Evolutionary conservation across 1,140 invertebrate species (phyloP).

Genomic region (Zaprionus vittiger): DNA sequence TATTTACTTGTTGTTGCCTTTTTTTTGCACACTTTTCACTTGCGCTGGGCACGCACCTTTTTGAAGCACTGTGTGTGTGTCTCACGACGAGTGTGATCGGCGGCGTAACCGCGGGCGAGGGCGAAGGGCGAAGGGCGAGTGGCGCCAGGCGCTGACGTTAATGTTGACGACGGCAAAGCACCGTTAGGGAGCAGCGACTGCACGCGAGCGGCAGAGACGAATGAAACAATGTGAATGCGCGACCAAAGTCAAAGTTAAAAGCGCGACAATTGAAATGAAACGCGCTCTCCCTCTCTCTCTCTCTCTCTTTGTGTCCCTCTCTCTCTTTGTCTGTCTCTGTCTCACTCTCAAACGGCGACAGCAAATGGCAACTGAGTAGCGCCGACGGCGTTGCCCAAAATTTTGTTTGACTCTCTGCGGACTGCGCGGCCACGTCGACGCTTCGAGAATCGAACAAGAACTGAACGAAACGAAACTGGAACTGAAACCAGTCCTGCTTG

Average conservation of each 20-base stretch:
- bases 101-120: slow-evolving; percentile 29
- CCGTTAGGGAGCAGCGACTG: slow-evolving; percentile 74
- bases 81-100: background rate
- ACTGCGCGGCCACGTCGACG: slow-evolving; percentile 67
- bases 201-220: slow-evolving; percentile 71
- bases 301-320: background rate
- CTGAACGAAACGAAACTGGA: slow-evolving; percentile 74
- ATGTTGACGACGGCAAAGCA: slow-evolving; percentile 60
- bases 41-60: slow-evolving; percentile 38
- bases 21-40: slow-evolving; percentile 48
- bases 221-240: slow-evolving; percentile 57
- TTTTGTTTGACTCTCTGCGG: slow-evolving; percentile 18
- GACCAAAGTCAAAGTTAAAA: slow-evolving; percentile 51
- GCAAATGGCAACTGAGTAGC: slow-evolving; percentile 33
- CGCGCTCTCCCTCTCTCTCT: background rate
- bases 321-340: slow-evolving; percentile 35
- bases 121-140: background rate
- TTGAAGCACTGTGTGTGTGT: slow-evolving; percentile 14
- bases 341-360: background rate
- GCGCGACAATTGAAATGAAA: slow-evolving; percentile 29
- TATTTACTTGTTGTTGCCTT: slow-evolving; percentile 13
- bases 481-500: slow-evolving; percentile 79
- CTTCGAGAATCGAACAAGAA: slow-evolving; percentile 83
- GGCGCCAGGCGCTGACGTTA: slow-evolving; percentile 52
- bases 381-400: slow-evolving; percentile 51